Evolutionary conservation across 23 tunicate genomes (phyloP), one percentile per base, ranked within the genome.

Genomic region (Diplosoma virens): DNA sequence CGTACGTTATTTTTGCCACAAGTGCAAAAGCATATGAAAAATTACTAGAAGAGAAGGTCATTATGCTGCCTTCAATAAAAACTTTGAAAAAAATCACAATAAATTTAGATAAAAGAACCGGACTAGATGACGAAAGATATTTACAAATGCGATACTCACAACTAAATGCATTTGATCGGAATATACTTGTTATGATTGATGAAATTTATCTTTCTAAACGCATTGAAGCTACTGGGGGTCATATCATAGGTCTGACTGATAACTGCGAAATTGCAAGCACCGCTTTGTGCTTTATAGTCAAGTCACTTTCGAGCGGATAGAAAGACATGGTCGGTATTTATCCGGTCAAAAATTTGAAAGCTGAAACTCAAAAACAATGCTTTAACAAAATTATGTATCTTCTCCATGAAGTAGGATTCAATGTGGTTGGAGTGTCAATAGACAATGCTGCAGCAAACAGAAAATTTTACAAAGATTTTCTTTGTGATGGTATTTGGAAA

Each of bases 371-470:
- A 63, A 63, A 63, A 63, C 35, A 63, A n/a, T 63, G 70, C 35
- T 63, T 63, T 63, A 36, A 63, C 37, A 63, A 63, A 63, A 28
- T 63, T 6, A 63, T 63, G 35, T 3, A 6, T 28, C 35, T 63
- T 3, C 35, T 63, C 35, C 34, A 63, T 63, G 70, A 63, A 6
- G 70, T 63, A 4, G 70, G 70, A 3, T 63, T 63, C 20, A 63
- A 63, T 28, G 70, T 63, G 5, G 35, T 63, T 26, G 70, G 16
- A 25, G 29, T 63, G 5, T 63, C 70, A 4, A 36, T 63, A 6
- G 70, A 63, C n/a, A 63, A 63, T 63, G 70, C 70, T 63, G 11
- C 35, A 6, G 70, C 70, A 63, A 63, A 63, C 35, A 34, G 70
- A 26, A 63, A 63, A n/a, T 63, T 63, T 63, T 63, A 28, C 35